Evolutionary conservation across 2,888 invertebrate genomes (phyloP).

Genomic region (Amiota mariae): DNA sequence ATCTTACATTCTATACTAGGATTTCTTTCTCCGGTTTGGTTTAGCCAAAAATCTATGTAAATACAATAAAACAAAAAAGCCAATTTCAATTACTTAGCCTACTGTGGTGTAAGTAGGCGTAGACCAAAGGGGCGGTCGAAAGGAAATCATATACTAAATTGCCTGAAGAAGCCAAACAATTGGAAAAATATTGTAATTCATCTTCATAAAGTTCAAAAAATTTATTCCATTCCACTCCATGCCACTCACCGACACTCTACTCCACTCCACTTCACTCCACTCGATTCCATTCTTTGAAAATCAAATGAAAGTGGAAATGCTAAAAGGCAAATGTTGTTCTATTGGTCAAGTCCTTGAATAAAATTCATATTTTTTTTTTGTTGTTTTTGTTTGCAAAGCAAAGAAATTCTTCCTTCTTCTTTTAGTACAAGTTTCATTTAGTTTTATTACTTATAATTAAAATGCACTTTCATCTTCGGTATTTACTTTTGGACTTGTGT

Average conservation of each 20-base stretch:
- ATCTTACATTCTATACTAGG: no score
- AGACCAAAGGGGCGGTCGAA: no score
- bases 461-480: slow-evolving; percentile 23
- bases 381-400: not conserved
- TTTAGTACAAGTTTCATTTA: not conserved
- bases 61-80: not conserved
- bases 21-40: no score
- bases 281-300: no score
- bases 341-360: not conserved
- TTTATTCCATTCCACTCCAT: no score
- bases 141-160: no score
- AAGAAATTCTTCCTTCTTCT: not conserved
- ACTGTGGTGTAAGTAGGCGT: no score
- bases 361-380: not conserved
- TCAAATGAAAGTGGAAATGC: not conserved
- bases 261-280: no score
- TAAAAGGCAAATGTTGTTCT: not conserved
- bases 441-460: slow-evolving; percentile 14
- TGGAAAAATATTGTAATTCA: slow-evolving; percentile 5
- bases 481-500: not conserved
- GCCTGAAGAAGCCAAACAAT: not conserved
- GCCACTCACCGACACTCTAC: not conserved
- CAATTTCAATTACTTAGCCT: slow-evolving; percentile 16
- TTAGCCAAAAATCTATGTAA: not conserved
- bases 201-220: not conserved